Base-by-base conservation (phyloP, 2,113 vertebrate species). In the Theristicus caerulescens region DNA sequence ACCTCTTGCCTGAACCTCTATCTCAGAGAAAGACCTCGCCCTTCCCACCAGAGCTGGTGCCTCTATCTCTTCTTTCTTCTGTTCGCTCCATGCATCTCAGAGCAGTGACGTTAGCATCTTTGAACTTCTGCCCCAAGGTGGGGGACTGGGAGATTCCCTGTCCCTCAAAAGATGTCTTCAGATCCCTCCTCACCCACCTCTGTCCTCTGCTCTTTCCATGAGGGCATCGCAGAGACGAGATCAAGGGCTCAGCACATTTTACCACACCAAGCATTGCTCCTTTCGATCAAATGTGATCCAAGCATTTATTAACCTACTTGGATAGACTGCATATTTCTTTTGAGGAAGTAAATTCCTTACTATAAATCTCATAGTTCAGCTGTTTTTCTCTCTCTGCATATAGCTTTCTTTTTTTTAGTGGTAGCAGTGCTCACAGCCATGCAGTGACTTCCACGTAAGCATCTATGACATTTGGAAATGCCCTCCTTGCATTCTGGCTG, bases 291-390 rank as follows among this genome's bases (percentile, higher is more conserved):
- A 34, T 64, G 59, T 1, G 0, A 73, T 76, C 79, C 80, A 65
- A 86, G 78, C 57, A 67, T 88, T 74, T 86, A 82, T 91, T 95
- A 87, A 91, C 57, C 81, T 62, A 61, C 83, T 79, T 89, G 79
- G 85, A 80, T 13, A 77, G 66, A 34, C 42, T 69, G 47, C 21
- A 15, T 32, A n/a, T 34, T 54, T 49, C 47, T 79, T 71, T 82
- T 69, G 52, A 67, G 44, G 80, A 83, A 84, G 46, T 67, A 89
- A 73, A 94, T 82, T 90, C 9, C 57, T 88, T 69, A 54, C 61
- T 31, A 32, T 34, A 73, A 86, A 86, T 84, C 38, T 74, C 47
- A 61, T 13, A 29, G 31, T 58, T 72, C 8, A 44, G 46, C 57
- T 46, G 29, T 26, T 94, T 47, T 46, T 16, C 31, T 69, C 31